Conservation (phyloP, 1,140 invertebrate species). For the Nixonia krombeini region DNA sequence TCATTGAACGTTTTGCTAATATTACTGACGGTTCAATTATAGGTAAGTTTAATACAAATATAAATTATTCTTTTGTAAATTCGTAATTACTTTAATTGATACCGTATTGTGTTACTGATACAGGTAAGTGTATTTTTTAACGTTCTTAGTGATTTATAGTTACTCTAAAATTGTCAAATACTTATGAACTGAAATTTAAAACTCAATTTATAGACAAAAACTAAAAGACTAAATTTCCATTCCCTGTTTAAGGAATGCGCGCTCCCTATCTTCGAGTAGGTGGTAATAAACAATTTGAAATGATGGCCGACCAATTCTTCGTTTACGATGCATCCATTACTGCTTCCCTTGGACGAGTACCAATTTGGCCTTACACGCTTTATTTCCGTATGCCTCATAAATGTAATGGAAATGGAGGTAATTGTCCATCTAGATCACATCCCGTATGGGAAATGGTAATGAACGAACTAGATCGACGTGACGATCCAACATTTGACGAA, state of each 20-base stretch:
- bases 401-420: conserved; percentile 93
- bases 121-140: too few relatives aligned
- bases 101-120: too few relatives aligned
- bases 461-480: conserved; percentile 93
- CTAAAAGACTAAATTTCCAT: too few relatives aligned
- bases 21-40: conserved; percentile 92
- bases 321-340: conserved; percentile 96
- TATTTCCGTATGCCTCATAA: conserved; percentile 96
- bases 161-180: too few relatives aligned
- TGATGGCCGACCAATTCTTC: conserved; percentile 96
- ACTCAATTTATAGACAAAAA: too few relatives aligned
- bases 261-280: conserved; percentile 93
- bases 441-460: conserved; percentile 97
- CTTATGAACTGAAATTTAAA: too few relatives aligned
- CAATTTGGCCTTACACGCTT: conserved; percentile 96
- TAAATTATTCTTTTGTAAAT: too few relatives aligned
- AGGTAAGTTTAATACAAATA: conserved; percentile 71
- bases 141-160: too few relatives aligned
- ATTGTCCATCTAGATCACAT: conserved; percentile 90
- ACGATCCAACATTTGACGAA: conserved; percentile 92
- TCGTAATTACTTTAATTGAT: too few relatives aligned
- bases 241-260: conserved; percentile 84
- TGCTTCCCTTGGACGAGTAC: conserved; percentile 87
- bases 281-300: conserved; percentile 95
- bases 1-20: conserved; percentile 90